A percentile compares a stretch with the other conserved stretches of the same genome.
phyloP scores from a whole-genome alignment of 2,888 invertebrate genomes.

The Rugalucina vietnamica region DNA sequence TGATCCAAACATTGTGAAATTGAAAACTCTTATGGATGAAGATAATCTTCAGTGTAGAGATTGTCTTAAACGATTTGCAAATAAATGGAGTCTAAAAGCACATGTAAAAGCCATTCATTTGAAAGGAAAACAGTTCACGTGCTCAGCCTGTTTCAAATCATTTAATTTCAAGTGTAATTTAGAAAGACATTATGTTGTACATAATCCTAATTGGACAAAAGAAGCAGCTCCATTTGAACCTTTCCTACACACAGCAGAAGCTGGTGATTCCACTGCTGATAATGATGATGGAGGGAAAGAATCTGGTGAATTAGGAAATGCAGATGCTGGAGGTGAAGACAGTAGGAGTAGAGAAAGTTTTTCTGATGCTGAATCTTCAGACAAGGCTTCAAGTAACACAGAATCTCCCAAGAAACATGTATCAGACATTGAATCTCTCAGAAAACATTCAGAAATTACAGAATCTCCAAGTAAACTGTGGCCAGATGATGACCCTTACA shows the following conservation, averaged over 20 bases:
- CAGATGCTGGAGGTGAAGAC: not conserved
- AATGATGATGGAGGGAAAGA: not conserved
- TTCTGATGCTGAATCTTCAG: not conserved
- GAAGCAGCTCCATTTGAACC: not conserved
- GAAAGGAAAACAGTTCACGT: not conserved
- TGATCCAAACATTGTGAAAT: not conserved
- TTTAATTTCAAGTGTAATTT: conserved; percentile 3
- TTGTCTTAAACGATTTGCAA: not conserved
- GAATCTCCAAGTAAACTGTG: not conserved
- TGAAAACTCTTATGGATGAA: not conserved
- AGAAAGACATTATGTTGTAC: not conserved
- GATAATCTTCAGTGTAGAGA: not conserved
- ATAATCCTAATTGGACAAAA: not conserved
- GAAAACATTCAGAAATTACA: not conserved
- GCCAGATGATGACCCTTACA: not conserved
- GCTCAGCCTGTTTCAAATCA: not conserved
- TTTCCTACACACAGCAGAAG: not conserved
- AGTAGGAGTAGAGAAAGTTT: not conserved
- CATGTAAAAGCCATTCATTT: conserved; percentile 1
- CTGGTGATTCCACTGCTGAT: too few relatives aligned
- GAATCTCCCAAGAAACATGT: not conserved
- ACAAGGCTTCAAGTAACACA: not conserved
- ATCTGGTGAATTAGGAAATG: not conserved
- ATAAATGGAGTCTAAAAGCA: conserved; percentile 6
- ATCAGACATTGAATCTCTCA: not conserved